phyloP scores from a whole-genome alignment of 92 coral and sea anemone genomes.

The Epizoanthus stellaris region DNA sequence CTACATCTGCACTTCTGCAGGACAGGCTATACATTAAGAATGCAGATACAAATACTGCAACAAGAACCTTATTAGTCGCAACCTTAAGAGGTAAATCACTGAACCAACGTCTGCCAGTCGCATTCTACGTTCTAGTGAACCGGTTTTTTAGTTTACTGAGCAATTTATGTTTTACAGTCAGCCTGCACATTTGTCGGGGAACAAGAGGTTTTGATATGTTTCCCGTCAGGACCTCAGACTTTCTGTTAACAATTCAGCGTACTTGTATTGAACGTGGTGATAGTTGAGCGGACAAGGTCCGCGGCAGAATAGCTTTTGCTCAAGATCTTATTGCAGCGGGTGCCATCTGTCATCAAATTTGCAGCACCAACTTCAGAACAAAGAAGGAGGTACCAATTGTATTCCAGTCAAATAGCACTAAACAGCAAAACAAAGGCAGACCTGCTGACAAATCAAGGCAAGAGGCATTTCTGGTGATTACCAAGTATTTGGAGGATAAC shows the following conservation, averaged over 20 bases:
- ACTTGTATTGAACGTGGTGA: background rate
- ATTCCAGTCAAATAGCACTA: no score
- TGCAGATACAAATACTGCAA: no score
- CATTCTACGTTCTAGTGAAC: conserved; percentile 9
- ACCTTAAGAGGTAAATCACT: no score
- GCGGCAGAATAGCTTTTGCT: background rate
- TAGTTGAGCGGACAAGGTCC: background rate
- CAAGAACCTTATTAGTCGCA: no score
- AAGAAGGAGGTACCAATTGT: no score
- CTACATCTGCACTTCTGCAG: no score
- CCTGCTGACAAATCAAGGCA: no score
- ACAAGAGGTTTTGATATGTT: background rate
- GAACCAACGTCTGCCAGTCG: background rate
- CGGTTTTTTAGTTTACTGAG: background rate
- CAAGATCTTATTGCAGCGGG: conserved; percentile 32
- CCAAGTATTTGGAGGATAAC: no score
- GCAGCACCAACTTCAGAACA: conserved; percentile 15
- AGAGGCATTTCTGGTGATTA: no score
- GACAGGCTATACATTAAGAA: no score
- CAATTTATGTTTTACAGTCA: conserved; percentile 17
- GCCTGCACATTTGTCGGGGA: background rate
- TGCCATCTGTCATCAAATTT: conserved; percentile 10
- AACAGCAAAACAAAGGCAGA: no score
- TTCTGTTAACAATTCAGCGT: background rate
- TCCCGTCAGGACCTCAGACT: conserved; percentile 10